A percentile compares a stretch with the other conserved stretches of the same genome.
Evolutionary conservation across 2,888 invertebrate species (phyloP).

Genomic region (Abrostola tripartita): DNA sequence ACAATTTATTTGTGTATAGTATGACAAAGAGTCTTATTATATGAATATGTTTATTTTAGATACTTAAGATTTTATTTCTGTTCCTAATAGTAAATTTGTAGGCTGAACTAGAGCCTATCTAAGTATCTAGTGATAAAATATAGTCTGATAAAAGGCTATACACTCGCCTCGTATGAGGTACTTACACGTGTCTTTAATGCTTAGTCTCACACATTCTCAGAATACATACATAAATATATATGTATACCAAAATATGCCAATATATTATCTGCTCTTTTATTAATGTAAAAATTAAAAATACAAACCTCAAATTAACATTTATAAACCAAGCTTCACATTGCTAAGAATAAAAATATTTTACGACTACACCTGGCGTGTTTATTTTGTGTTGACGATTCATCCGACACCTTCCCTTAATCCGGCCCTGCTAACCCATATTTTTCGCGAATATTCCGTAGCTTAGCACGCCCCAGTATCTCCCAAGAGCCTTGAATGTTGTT

Average conservation of each 20-base stretch:
- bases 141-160: no score
- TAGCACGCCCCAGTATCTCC: conserved; percentile 32
- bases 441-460: conserved; percentile 39
- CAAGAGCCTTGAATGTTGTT: conserved; percentile 36
- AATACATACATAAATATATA: conserved; percentile 11
- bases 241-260: conserved; percentile 7
- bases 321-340: conserved; percentile 41
- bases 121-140: no score
- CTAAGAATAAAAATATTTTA: conserved; percentile 45
- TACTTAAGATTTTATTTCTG: neutral
- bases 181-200: neutral
- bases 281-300: conserved; percentile 18
- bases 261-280: no score
- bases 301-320: conserved; percentile 31
- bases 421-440: conserved; percentile 54
- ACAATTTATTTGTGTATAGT: conserved; percentile 5
- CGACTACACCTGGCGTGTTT: conserved; percentile 31
- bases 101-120: no score
- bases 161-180: no score
- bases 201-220: neutral
- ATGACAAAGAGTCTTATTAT: neutral
- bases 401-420: conserved; percentile 31
- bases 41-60: neutral
- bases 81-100: no score
- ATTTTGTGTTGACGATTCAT: conserved; percentile 30